Percentiles rank a stretch among this genome's conserved stretches.
Conservation (phyloP, 2,113 vertebrate species). For the Tyto alba region DNA sequence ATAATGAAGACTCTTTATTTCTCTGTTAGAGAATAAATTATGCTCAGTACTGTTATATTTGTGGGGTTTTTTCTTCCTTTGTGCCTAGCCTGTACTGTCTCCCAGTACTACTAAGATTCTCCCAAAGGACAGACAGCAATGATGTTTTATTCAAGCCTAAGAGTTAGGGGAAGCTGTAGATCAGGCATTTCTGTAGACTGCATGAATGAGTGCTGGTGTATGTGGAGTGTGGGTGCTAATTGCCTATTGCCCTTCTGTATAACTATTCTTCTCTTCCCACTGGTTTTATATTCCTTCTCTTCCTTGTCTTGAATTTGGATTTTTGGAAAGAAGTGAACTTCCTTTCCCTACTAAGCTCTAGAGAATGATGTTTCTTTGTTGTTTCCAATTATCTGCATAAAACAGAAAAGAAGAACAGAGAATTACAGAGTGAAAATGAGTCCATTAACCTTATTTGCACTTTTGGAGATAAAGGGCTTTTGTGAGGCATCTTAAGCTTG, state of each 20-base stretch:
- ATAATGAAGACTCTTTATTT: not conserved
- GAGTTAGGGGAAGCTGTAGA: not conserved
- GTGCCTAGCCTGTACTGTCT: not conserved
- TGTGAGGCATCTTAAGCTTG: not conserved
- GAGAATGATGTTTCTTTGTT: slow-evolving; percentile 26
- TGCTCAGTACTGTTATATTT: not conserved
- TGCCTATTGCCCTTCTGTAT: not conserved
- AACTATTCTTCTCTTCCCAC: not conserved
- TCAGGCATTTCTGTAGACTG: not conserved
- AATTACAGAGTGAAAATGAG: slow-evolving; percentile 20
- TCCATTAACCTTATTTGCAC: slow-evolving; percentile 42
- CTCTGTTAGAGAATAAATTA: not conserved
- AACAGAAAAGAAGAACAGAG: slow-evolving; percentile 33
- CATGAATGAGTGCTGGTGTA: not conserved
- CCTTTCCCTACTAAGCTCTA: not conserved
- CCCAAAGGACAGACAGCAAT: not conserved
- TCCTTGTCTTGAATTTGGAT: not conserved
- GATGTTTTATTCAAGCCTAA: not conserved
- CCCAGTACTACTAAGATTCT: not conserved
- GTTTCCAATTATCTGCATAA: slow-evolving; percentile 51
- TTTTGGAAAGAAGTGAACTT: not conserved
- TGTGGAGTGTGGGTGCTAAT: not conserved
- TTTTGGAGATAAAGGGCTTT: not conserved
- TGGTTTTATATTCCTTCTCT: not conserved
- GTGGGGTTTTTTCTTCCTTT: not conserved